Base-by-base conservation (phyloP, 2,888 invertebrate species). In the Pherbina coryleti region DNA sequence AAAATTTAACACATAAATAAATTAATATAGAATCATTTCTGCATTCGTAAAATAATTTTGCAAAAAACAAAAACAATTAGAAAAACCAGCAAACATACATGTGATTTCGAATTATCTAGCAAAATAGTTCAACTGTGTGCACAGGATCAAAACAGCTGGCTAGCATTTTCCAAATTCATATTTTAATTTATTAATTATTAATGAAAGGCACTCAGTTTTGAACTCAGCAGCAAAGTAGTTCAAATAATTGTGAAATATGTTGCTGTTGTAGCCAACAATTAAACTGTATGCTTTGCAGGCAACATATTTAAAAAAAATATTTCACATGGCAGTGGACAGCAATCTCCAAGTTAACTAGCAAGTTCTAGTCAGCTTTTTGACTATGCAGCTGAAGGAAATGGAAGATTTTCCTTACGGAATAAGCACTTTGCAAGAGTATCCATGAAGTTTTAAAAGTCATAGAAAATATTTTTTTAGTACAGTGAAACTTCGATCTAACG, bases 221-320 rank as follows among this genome's bases (percentile, higher is more conserved):
- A 11, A 44, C 11, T 62, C 31, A 31, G 28, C 17, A 11, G 14
- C 14, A 60, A 9, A 1, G 64, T 0, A 64, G n/a, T 44, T 44
- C 60, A 60, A 25, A 69, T 53, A 53, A 70, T 51, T 70, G 25
- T 25, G 53, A 53, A 31, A 8, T 9, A 70, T 31, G 28, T 55
- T 55, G 70, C 34, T 51, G 70, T 31, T 34, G 11, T 44, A 14
- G 44, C 25, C 25, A 70, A n/a, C 31, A 70, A 55, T 70, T 70
- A 70, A 19, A 44, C 11, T 44, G 44, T 3, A 44, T 44, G 14
- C 34, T 14, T 70, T 70, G 64, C 31, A 70, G 53, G 70, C n/a
- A 55, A 19, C 53, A 70, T 55, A 70, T 55, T 70, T 70, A n/a
- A 25, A 31, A n/a, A 62, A 11, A 64, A 55, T 70, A 53, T 22